These are phyloP conservation scores for Belonocnema kinseyi DNA, from an alignment of 1,140 invertebrate genomes.

Conservation along the genomic window DNA sequence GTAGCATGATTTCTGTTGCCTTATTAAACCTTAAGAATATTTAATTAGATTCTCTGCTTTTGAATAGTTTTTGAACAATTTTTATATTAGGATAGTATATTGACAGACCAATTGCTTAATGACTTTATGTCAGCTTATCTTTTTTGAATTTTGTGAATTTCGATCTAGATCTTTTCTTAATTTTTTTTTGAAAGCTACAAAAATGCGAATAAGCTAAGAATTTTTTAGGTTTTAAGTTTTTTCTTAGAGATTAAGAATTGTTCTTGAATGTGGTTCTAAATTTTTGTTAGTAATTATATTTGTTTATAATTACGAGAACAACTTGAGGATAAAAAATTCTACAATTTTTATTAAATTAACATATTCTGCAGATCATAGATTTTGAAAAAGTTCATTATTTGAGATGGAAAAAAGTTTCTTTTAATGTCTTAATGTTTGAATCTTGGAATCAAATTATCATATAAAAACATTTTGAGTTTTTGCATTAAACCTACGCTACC, in stretches of 20 bases:
- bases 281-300: conserved; percentile 22
- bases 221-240: not conserved
- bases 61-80: not conserved
- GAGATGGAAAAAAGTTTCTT: too few relatives aligned
- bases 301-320: not conserved
- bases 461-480: too few relatives aligned
- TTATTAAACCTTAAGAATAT: not conserved
- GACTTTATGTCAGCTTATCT: not conserved
- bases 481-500: too few relatives aligned
- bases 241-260: not conserved
- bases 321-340: not conserved
- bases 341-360: too few relatives aligned
- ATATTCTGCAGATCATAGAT: too few relatives aligned
- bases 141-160: not conserved
- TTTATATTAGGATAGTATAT: not conserved
- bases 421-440: too few relatives aligned
- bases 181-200: not conserved
- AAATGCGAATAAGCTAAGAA: not conserved
- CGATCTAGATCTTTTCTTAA: not conserved
- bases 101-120: conserved; percentile 9
- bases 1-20: conserved; percentile 19
- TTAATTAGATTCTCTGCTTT: not conserved
- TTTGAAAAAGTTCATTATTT: too few relatives aligned
- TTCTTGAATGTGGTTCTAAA: conserved; percentile 37
- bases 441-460: too few relatives aligned